Conservation (phyloP, 2,113 vertebrate genomes). For the Campylomormyrus numenius region DNA sequence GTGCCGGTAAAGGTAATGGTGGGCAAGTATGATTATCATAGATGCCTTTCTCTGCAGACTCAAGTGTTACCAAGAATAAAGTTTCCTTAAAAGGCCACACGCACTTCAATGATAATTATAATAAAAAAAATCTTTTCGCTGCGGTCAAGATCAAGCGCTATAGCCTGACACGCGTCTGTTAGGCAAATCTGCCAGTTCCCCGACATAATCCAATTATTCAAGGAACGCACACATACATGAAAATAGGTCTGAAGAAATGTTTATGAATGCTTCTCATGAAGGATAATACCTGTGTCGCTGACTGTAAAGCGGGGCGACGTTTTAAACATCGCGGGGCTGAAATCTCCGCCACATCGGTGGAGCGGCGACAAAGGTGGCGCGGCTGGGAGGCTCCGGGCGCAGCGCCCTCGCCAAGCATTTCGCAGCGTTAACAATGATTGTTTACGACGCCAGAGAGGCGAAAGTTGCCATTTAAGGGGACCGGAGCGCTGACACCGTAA, state of each 20-base stretch:
- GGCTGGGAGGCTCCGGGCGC: too few species aligned
- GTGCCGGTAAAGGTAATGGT: background rate
- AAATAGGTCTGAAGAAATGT: background rate
- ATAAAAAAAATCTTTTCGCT: background rate
- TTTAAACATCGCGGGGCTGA: background rate
- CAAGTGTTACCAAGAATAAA: background rate
- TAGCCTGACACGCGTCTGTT: background rate
- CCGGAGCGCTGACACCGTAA: background rate
- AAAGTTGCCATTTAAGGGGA: constrained; percentile 4
- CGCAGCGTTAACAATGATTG: background rate
- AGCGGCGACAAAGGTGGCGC: background rate
- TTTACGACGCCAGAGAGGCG: background rate
- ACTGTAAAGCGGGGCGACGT: background rate
- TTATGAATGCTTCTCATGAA: background rate
- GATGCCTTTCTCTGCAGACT: background rate
- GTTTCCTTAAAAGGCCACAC: background rate
- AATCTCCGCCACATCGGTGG: background rate
- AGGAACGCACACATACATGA: background rate
- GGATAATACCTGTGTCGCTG: background rate
- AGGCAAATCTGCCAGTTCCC: background rate
- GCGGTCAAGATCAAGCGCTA: background rate
- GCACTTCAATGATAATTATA: background rate
- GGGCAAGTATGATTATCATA: background rate
- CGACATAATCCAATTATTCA: background rate
- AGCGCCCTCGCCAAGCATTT: background rate